phyloP scores from a whole-genome alignment of 2,888 invertebrate genomes.

The Magallana nippona region DNA sequence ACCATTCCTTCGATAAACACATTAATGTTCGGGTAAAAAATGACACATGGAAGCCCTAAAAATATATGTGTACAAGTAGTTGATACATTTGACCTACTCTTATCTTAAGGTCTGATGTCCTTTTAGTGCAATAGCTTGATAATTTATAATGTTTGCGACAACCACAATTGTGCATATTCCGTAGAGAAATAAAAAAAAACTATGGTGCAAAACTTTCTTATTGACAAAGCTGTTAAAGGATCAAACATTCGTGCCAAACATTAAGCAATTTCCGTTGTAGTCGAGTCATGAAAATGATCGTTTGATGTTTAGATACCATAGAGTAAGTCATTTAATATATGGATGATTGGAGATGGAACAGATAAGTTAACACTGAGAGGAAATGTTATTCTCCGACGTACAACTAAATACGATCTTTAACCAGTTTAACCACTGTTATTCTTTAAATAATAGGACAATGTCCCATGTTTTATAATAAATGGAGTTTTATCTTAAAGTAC shows the following conservation, averaged over 20 bases:
- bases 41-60: no score
- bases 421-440: neutral
- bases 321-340: neutral
- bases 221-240: neutral
- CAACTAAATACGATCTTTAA: neutral
- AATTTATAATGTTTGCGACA: neutral
- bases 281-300: neutral
- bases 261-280: slow-evolving; percentile 15
- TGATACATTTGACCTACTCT: no score
- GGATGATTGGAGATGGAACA: neutral
- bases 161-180: neutral
- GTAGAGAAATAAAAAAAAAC: neutral
- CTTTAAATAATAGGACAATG: no score
- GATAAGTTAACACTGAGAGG: neutral
- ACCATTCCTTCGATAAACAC: no score
- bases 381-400: neutral
- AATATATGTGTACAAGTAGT: no score
- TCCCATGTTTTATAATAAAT: no score
- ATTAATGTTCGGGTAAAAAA: no score
- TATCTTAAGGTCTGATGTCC: neutral
- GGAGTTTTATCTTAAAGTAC: no score
- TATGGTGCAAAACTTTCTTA: neutral
- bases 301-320: neutral
- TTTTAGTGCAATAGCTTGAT: neutral
- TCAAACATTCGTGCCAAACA: neutral